Percentiles rank a stretch among this genome's conserved stretches.
Evolutionary conservation across 2,113 vertebrate species (phyloP).

Genomic region (Ochotona princeps): DNA sequence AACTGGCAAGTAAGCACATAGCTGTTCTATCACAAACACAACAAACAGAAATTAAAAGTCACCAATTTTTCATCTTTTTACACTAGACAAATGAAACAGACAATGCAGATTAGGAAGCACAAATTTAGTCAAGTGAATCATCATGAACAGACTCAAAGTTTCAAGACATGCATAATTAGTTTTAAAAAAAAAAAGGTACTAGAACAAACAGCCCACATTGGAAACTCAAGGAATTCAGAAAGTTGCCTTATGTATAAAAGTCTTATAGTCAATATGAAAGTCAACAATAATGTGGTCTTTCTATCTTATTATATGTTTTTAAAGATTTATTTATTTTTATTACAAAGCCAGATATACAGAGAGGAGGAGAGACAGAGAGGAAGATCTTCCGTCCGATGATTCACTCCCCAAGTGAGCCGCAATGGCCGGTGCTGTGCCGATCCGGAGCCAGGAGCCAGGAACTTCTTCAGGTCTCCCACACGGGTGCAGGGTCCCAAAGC

Average conservation of each 20-base stretch:
- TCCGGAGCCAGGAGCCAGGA: too few relatives aligned
- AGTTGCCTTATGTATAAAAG: neutral
- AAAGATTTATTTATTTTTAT: too few relatives aligned
- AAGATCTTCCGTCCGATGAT: too few relatives aligned
- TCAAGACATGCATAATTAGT: neutral
- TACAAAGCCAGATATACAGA: too few relatives aligned
- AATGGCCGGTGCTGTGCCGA: too few relatives aligned
- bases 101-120: neutral
- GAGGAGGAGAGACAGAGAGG: too few relatives aligned
- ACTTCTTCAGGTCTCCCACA: too few relatives aligned
- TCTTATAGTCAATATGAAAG: neutral
- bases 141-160: conserved; percentile 7
- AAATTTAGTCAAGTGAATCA: conserved; percentile 9
- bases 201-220: conserved; percentile 4
- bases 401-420: too few relatives aligned
- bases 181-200: neutral
- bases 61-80: neutral
- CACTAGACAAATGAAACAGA: neutral
- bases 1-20: neutral
- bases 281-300: neutral
- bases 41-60: neutral
- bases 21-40: neutral
- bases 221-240: neutral
- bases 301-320: neutral
- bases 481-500: too few relatives aligned